Base-by-base conservation (phyloP, 2,797 vertebrate species). In the Sparidentex hasta region DNA sequence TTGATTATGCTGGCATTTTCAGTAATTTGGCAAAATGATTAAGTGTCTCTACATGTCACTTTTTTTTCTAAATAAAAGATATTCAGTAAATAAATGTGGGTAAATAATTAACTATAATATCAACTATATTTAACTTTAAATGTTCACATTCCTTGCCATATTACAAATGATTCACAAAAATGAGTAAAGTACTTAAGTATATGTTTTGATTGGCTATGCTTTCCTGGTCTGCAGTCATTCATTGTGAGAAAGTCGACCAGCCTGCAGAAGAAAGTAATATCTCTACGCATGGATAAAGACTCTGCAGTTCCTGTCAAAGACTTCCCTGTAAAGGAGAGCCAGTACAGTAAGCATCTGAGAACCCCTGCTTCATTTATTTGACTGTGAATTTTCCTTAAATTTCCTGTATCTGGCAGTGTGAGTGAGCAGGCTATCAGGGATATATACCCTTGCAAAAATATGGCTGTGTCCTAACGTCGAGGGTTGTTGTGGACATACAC, bases 191-290 rank as follows among this genome's bases (percentile, higher is more conserved):
- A n/a, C 1, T 62, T 44, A 23, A 61, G 52, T 59, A 20, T 29
- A 17, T 62, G 18, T 18, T 71, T 17, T 85, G 16, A 78, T 25
- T 29, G 55, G 20, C 13, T 61, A 3, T 74, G 4, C 72, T 25
- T 69, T 12, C 7, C 23, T 73, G 0, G 16, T 41, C 33, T 57
- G 23, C 54, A 99, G 98, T 96, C 95, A 50, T 99, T 99, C 78
- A 77, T 99, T 85, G 97, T 99, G 76, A 95, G 96, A 75, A 97
- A 95, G 86, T 98, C 96, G 0, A 70, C 90, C 74, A 96, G 87
- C 80, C 84, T 97, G 72, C 97, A 98, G 91, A 98, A 93, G 91
- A 99, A 99, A 83, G 97, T 99, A 2, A 95, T 99, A 67, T 97
- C 96, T 72, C 87, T 99, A 43, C 96, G 97, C 23, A 92, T 98